Conservation (phyloP, 2,113 vertebrate genomes). For the Saguinus midas region DNA sequence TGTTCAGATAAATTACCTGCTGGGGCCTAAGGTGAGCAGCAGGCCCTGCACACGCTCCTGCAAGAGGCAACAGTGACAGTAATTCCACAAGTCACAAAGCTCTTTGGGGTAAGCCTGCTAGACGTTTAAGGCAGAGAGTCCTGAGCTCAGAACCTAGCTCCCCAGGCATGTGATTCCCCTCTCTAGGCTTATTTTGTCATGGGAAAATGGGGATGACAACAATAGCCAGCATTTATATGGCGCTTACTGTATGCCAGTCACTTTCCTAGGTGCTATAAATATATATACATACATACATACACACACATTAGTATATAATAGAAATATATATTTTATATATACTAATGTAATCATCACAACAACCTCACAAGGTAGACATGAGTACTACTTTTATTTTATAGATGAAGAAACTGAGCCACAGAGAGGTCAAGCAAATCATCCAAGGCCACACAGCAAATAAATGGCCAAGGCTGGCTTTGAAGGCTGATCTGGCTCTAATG, state of each 20-base stretch:
- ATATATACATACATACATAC: neutral
- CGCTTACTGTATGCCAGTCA: neutral
- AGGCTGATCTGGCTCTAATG: neutral
- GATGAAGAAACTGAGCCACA: neutral
- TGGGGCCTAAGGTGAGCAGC: neutral
- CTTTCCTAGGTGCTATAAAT: neutral
- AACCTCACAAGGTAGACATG: neutral
- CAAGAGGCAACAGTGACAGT: neutral
- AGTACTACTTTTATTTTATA: neutral
- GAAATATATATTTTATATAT: neutral
- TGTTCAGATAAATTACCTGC: neutral
- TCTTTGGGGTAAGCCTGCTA: neutral
- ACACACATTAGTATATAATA: neutral
- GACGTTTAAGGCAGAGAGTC: neutral
- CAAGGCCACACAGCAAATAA: neutral
- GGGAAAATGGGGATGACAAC: neutral
- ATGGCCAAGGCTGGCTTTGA: neutral
- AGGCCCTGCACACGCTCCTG: fast-evolving
- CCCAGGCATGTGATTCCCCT: fast-evolving
- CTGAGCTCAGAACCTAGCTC: neutral
- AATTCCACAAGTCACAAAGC: neutral
- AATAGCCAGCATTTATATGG: neutral
- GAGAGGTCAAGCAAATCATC: neutral
- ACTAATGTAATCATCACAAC: neutral
- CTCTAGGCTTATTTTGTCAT: neutral